phyloP scores from a whole-genome alignment of 2,797 vertebrate genomes.

The Austrolebias charrua region DNA sequence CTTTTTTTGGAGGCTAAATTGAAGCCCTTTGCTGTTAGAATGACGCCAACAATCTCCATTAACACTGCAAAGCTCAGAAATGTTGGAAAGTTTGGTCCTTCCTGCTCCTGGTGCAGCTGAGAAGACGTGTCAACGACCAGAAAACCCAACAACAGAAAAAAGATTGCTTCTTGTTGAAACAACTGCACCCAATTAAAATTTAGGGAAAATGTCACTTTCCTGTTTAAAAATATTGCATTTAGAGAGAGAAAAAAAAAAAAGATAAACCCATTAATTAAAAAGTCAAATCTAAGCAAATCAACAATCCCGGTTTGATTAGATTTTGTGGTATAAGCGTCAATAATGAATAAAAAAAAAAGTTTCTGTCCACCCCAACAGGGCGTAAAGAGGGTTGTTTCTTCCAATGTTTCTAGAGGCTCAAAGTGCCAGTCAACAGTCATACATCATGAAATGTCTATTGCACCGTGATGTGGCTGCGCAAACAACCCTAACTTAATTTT shows the following conservation, averaged over 20 bases:
- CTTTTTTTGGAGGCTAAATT: slow-evolving; percentile 18
- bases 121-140: slow-evolving; percentile 21
- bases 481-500: slow-evolving; percentile 47
- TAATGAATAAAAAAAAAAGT: slow-evolving; percentile 45
- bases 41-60: slow-evolving; percentile 17
- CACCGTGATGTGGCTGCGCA: slow-evolving; percentile 64
- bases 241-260: too few species aligned
- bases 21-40: slow-evolving; percentile 41
- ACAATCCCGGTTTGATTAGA: slow-evolving; percentile 42
- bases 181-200: slow-evolving; percentile 12
- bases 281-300: slow-evolving; percentile 24
- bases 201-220: slow-evolving; percentile 9
- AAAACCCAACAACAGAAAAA: slow-evolving; percentile 17
- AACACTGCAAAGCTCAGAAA: slow-evolving; percentile 21
- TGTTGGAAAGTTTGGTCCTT: slow-evolving; percentile 9
- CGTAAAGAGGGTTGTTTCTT: slow-evolving; percentile 30
- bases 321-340: slow-evolving; percentile 42
- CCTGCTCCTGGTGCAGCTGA: slow-evolving; percentile 23
- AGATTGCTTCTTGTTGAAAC: not conserved
- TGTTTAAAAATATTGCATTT: slow-evolving; percentile 10
- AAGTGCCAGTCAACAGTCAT: slow-evolving; percentile 60
- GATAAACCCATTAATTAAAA: slow-evolving; percentile 20
- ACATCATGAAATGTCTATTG: slow-evolving; percentile 70
- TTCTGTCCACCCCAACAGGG: slow-evolving; percentile 40
- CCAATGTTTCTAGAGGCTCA: slow-evolving; percentile 47